Evolutionary conservation across 2,797 vertebrate species (phyloP).

Genomic region (Chaenodraco wilsoni): DNA sequence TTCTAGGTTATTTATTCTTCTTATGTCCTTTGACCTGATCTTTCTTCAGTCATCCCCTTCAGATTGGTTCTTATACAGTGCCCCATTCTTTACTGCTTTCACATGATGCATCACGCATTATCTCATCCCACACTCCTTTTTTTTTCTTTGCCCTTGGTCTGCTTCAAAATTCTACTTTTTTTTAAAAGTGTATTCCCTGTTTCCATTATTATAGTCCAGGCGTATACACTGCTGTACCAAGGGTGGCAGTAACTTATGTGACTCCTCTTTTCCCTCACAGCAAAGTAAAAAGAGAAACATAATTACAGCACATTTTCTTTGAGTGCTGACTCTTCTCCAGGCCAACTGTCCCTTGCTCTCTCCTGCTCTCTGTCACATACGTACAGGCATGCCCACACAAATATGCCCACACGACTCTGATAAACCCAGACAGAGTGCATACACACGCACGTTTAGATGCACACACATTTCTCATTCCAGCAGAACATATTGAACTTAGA

Average conservation of each 20-base stretch:
- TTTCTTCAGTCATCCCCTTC: slow-evolving; percentile 12
- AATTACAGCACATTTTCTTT: slow-evolving; percentile 57
- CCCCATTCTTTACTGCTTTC: slow-evolving; percentile 24
- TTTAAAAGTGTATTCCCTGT: slow-evolving; percentile 39
- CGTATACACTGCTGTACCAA: slow-evolving; percentile 28
- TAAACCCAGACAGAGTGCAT: slow-evolving; percentile 13
- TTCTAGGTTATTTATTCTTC: slow-evolving; percentile 2
- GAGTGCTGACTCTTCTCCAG: slow-evolving; percentile 26
- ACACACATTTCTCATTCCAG: slow-evolving; percentile 44
- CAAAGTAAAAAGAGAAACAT: slow-evolving; percentile 44
- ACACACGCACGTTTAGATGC: slow-evolving; percentile 27
- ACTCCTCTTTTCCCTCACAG: slow-evolving; percentile 39
- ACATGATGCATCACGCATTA: slow-evolving; percentile 46
- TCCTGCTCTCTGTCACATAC: slow-evolving; percentile 26
- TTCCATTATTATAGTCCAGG: slow-evolving; percentile 49
- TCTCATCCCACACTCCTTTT: not conserved
- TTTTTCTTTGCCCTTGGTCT: slow-evolving; percentile 25
- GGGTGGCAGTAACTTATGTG: slow-evolving; percentile 25
- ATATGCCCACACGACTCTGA: slow-evolving; percentile 17
- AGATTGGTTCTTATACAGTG: slow-evolving; percentile 7
- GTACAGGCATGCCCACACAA: slow-evolving; percentile 19
- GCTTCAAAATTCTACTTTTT: slow-evolving; percentile 31
- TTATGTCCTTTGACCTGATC: not conserved
- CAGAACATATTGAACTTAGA: slow-evolving; percentile 58
- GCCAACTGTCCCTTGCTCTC: slow-evolving; percentile 25